These are phyloP conservation scores for Ochropleura plecta DNA, from an alignment of 2,888 invertebrate genomes.

Conservation along the genomic window DNA sequence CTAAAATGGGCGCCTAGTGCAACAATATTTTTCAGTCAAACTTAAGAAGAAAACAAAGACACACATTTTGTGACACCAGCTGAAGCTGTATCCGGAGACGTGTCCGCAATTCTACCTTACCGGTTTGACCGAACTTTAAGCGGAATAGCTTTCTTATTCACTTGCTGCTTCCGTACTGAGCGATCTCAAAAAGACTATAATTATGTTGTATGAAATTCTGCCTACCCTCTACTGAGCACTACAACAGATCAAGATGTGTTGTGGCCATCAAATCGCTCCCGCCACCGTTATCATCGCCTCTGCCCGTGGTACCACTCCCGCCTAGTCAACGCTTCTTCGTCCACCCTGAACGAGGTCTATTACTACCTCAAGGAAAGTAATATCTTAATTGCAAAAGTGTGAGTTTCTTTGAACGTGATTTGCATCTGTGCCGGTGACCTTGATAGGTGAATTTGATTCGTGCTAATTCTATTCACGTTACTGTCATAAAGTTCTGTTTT, in stretches of 20 bases:
- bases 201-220: neutral
- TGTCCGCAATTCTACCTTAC: neutral
- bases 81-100: neutral
- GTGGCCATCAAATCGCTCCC: neutral
- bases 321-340: neutral
- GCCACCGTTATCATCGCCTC: neutral
- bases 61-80: neutral
- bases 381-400: constrained; percentile 37
- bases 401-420: constrained; percentile 56
- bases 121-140: neutral
- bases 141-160: neutral
- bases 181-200: neutral
- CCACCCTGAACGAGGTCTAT: constrained; percentile 17
- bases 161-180: neutral
- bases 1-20: neutral
- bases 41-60: neutral
- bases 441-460: constrained; percentile 35
- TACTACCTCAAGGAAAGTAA: constrained; percentile 65
- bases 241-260: neutral
- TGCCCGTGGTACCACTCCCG: too few relatives aligned
- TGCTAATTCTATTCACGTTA: constrained; percentile 61
- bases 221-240: neutral
- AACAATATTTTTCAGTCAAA: neutral
- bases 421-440: constrained; percentile 65
- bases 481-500: constrained; percentile 57